Evolutionary conservation across 2,888 invertebrate genomes (phyloP).

Genomic region (Craniophora ligustri): DNA sequence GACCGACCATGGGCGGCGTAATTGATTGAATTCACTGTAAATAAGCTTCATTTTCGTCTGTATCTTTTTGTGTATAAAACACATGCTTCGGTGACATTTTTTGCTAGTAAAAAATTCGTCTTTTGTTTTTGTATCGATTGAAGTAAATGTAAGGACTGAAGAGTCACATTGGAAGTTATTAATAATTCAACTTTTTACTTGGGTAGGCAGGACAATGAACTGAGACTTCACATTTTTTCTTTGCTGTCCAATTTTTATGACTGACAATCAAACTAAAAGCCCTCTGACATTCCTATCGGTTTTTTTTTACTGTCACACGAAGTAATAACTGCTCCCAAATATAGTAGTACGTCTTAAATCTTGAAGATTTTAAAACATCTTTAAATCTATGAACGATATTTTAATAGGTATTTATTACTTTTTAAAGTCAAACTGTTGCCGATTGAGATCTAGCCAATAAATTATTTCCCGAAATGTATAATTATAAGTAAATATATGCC

Average conservation of each 20-base stretch:
- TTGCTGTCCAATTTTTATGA: constrained; percentile 49
- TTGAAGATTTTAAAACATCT: constrained; percentile 41
- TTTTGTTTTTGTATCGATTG: constrained; percentile 36
- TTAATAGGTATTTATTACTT: constrained; percentile 29
- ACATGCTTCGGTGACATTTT: constrained; percentile 54
- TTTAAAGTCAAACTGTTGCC: constrained; percentile 24
- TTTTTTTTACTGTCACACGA: constrained; percentile 35
- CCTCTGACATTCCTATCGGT: constrained; percentile 43
- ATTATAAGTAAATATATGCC: not conserved
- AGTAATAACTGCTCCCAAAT: constrained; percentile 42
- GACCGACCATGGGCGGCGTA: constrained; percentile 73
- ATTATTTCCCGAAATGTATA: constrained; percentile 4
- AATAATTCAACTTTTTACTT: constrained; percentile 54
- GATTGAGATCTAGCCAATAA: constrained; percentile 30
- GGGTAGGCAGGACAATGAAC: constrained; percentile 44
- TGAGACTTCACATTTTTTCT: constrained; percentile 40
- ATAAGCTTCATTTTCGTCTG: constrained; percentile 72
- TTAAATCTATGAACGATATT: constrained; percentile 27
- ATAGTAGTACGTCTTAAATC: constrained; percentile 25
- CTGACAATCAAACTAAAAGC: constrained; percentile 55
- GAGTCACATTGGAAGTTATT: constrained; percentile 50
- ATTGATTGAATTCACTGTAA: constrained; percentile 83
- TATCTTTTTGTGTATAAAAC: constrained; percentile 51
- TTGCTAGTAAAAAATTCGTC: constrained; percentile 55
- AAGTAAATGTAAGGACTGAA: constrained; percentile 46